A percentile compares a stretch with the other conserved stretches of the same genome.
Evolutionary conservation across 2,113 vertebrate genomes (phyloP).

Genomic region (Choloepus hoffmanni): DNA sequence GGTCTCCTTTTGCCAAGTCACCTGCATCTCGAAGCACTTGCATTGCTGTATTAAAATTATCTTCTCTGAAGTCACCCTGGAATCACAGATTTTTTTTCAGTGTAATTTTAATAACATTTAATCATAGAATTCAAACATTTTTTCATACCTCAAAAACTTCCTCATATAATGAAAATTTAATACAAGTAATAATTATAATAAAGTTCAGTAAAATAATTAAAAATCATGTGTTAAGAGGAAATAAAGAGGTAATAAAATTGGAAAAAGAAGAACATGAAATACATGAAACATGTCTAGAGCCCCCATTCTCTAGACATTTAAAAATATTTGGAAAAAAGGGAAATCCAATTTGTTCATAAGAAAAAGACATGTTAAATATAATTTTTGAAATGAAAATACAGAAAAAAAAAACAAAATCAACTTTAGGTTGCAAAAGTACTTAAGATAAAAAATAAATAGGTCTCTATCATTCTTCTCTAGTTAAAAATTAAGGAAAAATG

Average conservation of each 20-base stretch:
- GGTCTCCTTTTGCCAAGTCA: conserved; percentile 95
- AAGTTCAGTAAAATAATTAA: not conserved
- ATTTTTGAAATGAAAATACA: not conserved
- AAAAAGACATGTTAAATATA: not conserved
- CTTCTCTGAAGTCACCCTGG: conserved; percentile 98
- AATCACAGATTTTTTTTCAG: conserved; percentile 42
- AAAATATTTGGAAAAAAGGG: not conserved
- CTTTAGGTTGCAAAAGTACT: not conserved
- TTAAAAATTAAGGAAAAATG: conserved; percentile 25
- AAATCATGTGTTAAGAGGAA: not conserved
- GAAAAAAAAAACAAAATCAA: not conserved
- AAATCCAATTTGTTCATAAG: not conserved
- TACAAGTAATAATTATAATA: not conserved
- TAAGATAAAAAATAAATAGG: not conserved
- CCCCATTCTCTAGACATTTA: not conserved
- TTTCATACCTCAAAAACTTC: not conserved
- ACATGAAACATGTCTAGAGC: not conserved
- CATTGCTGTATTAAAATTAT: conserved; percentile 99
- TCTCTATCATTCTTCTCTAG: not conserved
- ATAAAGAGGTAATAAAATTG: not conserved
- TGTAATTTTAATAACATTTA: conserved; percentile 16
- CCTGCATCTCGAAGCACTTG: conserved; percentile 96
- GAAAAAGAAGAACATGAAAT: not conserved
- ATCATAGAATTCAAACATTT: not conserved
- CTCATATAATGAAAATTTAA: conserved; percentile 41